Base-by-base conservation (phyloP, 1,140 invertebrate genomes). In the Drosophila mojavensis region DNA sequence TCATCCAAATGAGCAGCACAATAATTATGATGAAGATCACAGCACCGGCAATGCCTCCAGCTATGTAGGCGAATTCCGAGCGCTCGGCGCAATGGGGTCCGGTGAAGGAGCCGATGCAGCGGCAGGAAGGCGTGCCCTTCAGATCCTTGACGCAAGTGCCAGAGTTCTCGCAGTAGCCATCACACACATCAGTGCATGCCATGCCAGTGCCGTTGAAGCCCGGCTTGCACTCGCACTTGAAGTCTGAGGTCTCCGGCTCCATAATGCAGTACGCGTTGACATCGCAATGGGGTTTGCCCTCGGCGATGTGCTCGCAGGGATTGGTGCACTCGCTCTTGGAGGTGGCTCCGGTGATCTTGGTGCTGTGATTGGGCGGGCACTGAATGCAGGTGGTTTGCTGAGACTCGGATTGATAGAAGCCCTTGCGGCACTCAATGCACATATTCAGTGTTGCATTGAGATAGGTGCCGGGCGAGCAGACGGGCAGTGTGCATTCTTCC, bases 1-100 rank as follows among this genome's bases (percentile, higher is more conserved):
- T 98, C 98, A 98, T 98, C 97, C 98, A 98, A 58, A 98, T 97
- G 13, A 98, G 95, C 41, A 98, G 94, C 4, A 98, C 97, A 64
- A 98, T 95, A 79, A 98, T 95, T 72, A 98, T 98, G 67, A 98
- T 96, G 81, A 98, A 96, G 69, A 98, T 96, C 20, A 98, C 97
- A 11, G 96, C 96, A 15, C 96, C 97, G 26, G 97, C 97, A 70
- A 98, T 98, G 15, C 98, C 97, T 10, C 97, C 97, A 20, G 97
- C 97, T 68, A 98, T 98, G 92, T 98, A 98, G 4, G 97, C 97
- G 92, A 98, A 98, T 85, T 98, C 97, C 1, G 97, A 98, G 91
- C 98, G 98, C 79, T 97, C 97, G 4, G 96, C 94, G 85, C 97
- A 98, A 66, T 96, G 96, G 74, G 96, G 96, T n/a, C 97, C 97